Conservation (phyloP, 1,140 invertebrate species). For the Brachionus angularis region DNA sequence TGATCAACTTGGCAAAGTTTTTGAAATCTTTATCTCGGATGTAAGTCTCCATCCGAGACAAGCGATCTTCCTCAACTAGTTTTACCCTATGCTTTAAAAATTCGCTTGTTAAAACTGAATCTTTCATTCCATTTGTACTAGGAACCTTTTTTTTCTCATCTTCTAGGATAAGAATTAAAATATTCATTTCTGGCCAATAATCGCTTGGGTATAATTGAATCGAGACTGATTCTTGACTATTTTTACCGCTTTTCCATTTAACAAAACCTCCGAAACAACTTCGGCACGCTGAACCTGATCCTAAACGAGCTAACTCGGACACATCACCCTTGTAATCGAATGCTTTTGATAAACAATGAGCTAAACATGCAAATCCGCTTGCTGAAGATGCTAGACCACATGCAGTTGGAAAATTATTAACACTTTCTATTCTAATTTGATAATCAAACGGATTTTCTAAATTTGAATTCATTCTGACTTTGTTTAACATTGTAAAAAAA, state of each 20-base stretch:
- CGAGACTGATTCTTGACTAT: constrained; percentile 77
- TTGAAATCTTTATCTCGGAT: constrained; percentile 76
- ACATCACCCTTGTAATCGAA: constrained; percentile 75
- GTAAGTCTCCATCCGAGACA: constrained; percentile 69
- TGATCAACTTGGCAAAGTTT: constrained; percentile 70
- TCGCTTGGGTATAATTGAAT: constrained; percentile 64
- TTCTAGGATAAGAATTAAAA: constrained; percentile 73
- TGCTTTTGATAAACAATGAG: constrained; percentile 68
- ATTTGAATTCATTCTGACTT: background rate
- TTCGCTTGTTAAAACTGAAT: constrained; percentile 73
- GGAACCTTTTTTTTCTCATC: constrained; percentile 71
- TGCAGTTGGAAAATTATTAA: constrained; percentile 97
- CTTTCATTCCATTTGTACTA: constrained; percentile 87
- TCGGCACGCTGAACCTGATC: constrained; percentile 92
- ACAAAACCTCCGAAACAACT: constrained; percentile 91
- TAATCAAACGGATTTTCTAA: constrained; percentile 45
- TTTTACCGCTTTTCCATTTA: constrained; percentile 75
- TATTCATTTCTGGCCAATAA: constrained; percentile 85
- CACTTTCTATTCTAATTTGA: constrained; percentile 78
- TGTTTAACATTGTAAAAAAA: constrained; percentile 17
- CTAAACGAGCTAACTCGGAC: constrained; percentile 72
- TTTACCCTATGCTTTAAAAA: constrained; percentile 72
- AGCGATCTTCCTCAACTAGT: constrained; percentile 68
- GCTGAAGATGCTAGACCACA: constrained; percentile 95
- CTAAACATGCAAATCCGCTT: constrained; percentile 79